These are phyloP conservation scores for Apodemus agrarius DNA, from an alignment of 2,797 vertebrate species.

Conservation along the genomic window DNA sequence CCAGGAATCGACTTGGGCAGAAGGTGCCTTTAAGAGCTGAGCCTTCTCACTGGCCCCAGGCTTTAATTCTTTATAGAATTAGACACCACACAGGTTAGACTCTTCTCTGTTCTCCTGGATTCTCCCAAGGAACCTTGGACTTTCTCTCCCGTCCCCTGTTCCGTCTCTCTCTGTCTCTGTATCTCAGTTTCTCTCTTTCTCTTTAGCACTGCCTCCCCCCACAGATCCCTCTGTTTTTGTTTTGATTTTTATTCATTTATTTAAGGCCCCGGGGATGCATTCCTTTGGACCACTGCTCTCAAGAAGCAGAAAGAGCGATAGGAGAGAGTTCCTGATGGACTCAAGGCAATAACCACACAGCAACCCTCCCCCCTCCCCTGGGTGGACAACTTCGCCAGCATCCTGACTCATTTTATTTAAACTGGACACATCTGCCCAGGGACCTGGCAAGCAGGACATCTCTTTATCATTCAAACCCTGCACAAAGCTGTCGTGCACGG, in stretches of 20 bases:
- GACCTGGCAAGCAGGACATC: constrained; percentile 41
- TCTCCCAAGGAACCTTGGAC: not conserved
- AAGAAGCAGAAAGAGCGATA: not conserved
- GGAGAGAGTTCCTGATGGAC: constrained; percentile 18
- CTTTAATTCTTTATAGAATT: not conserved
- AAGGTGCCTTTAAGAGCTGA: not conserved
- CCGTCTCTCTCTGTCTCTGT: not conserved
- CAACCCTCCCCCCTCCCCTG: constrained; percentile 56
- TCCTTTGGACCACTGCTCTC: constrained; percentile 17
- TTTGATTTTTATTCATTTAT: not conserved
- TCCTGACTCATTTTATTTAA: constrained; percentile 74
- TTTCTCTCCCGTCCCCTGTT: not conserved
- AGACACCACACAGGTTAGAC: not conserved
- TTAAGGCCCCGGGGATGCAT: constrained; percentile 44
- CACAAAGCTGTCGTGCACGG: not conserved
- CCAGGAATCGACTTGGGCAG: not conserved
- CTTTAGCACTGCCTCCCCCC: too few species aligned
- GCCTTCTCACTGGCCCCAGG: not conserved
- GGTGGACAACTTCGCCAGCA: constrained; percentile 62
- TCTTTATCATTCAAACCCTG: constrained; percentile 68
- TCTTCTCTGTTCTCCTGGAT: not conserved
- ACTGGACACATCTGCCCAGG: constrained; percentile 71
- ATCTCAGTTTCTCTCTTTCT: too few species aligned
- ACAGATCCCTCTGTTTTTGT: not conserved
- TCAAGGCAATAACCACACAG: constrained; percentile 61